Evolutionary conservation across 2,888 invertebrate species (phyloP), one percentile per base, ranked within the genome.

Genomic region (Thalpophila matura): DNA sequence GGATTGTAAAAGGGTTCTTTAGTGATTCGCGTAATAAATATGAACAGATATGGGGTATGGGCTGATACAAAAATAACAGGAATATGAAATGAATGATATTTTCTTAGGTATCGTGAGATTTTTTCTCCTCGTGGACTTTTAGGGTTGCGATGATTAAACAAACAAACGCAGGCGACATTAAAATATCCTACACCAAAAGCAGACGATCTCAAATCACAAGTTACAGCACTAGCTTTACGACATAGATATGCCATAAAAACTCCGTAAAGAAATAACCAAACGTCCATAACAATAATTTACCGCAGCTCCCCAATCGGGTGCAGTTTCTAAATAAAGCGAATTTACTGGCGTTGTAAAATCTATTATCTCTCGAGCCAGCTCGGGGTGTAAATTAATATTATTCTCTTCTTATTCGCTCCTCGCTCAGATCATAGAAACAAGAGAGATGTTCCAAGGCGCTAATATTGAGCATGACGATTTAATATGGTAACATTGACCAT

Each of bases 301-400:
- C 49, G 38, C 57, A 24, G 49, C 46, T 37, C 16, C 18, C 45
- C 37, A 56, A 62, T 66, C 71, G 70, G 77, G 72, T 74, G 77
- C 75, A 69, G 60, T 59, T 51, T 60, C 61, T 77, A 76, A 80
- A 81, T 77, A 80, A 81, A 77, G 74, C 37, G 43, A 84, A 86
- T 85, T 85, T 85, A 87, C 82, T 66, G 74, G 51, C 20, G 79
- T 66, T 73, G 83, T 88, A 86, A 85, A 86, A 77, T 79, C 74
- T 82, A 84, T 79, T 80, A 79, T 74, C 76, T 70, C 62, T 61
- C 60, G 64, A 56, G 27, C 47, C 59, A 46, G 56, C 47, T 68
- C 64, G 61, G 72, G 66, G 62, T 74, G 74, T 78, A 77, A 80
- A 84, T 81, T 80, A 80, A 82, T 81, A 75, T 69, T 67, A 57